Evolutionary conservation across 2,797 vertebrate genomes (phyloP).

Genomic region (Hippoglossus hippoglossus): DNA sequence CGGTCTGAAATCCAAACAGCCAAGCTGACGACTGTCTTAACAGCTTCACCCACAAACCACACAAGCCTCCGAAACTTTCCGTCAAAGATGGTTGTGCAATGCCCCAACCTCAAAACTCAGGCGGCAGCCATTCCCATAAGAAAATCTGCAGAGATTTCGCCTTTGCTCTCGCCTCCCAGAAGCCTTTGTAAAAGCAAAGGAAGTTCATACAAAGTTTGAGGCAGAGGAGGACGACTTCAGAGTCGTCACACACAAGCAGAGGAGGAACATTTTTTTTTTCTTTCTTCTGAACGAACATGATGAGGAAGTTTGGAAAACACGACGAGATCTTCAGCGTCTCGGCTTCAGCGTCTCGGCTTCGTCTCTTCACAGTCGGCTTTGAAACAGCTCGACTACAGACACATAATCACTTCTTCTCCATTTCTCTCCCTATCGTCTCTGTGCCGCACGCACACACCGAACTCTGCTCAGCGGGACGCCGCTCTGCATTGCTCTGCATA

Average conservation of each 20-base stretch:
- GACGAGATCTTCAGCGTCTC: constrained; percentile 61
- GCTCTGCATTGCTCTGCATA: constrained; percentile 54
- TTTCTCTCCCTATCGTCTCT: constrained; percentile 28
- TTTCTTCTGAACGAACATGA: constrained; percentile 58
- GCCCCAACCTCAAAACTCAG: constrained; percentile 51
- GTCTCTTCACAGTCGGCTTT: constrained; percentile 62
- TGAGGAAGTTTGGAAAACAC: constrained; percentile 69
- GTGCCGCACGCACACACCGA: constrained; percentile 34
- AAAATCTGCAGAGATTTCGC: constrained; percentile 48
- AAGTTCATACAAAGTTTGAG: constrained; percentile 75
- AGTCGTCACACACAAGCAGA: constrained; percentile 42
- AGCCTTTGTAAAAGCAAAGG: constrained; percentile 67
- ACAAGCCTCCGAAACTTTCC: constrained; percentile 46
- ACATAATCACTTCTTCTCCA: constrained; percentile 47
- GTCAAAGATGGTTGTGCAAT: constrained; percentile 31
- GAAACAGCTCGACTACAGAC: constrained; percentile 60
- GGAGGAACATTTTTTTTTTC: constrained; percentile 16
- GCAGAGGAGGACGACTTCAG: constrained; percentile 53
- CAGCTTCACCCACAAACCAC: constrained; percentile 24
- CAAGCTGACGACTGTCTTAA: constrained; percentile 29
- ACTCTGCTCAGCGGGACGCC: constrained; percentile 45
- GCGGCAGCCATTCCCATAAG: constrained; percentile 38
- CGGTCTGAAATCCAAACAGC: constrained; percentile 34
- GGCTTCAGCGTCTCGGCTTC: constrained; percentile 30
- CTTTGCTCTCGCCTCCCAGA: constrained; percentile 60